phyloP scores from a whole-genome alignment of 2,113 vertebrate species.

The Varanus komodoensis region DNA sequence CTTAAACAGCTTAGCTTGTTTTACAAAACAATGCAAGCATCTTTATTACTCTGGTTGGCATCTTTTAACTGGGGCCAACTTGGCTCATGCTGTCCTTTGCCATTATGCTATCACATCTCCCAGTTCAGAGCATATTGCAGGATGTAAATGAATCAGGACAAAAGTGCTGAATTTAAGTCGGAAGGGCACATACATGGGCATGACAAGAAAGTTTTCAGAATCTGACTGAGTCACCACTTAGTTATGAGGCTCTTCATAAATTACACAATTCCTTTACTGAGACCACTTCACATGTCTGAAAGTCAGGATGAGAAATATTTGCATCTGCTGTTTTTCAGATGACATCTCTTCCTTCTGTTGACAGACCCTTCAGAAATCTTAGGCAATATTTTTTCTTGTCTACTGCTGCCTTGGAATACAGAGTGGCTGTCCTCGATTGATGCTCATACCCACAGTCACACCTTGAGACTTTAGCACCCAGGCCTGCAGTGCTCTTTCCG shows the following conservation, averaged over 20 bases:
- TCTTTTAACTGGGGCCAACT: background rate
- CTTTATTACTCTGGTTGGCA: background rate
- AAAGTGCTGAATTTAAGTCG: background rate
- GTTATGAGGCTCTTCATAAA: background rate
- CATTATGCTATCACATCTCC: background rate
- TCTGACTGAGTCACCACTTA: background rate
- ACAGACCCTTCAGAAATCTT: background rate
- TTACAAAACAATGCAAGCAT: background rate
- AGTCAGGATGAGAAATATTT: background rate
- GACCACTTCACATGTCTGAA: background rate
- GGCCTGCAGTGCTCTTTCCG: background rate
- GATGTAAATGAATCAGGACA: background rate
- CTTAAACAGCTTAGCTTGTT: too few relatives aligned
- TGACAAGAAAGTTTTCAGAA: background rate
- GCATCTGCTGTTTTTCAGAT: background rate
- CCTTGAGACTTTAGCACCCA: background rate
- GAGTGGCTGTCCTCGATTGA: background rate
- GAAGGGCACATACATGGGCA: background rate
- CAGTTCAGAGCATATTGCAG: background rate
- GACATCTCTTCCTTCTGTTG: background rate
- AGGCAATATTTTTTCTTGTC: background rate
- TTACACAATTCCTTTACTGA: background rate
- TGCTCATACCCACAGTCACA: background rate
- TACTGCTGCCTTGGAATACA: background rate
- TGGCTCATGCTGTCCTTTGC: background rate